Base-by-base conservation (phyloP, 2,113 vertebrate species). In the Eira barbara region DNA sequence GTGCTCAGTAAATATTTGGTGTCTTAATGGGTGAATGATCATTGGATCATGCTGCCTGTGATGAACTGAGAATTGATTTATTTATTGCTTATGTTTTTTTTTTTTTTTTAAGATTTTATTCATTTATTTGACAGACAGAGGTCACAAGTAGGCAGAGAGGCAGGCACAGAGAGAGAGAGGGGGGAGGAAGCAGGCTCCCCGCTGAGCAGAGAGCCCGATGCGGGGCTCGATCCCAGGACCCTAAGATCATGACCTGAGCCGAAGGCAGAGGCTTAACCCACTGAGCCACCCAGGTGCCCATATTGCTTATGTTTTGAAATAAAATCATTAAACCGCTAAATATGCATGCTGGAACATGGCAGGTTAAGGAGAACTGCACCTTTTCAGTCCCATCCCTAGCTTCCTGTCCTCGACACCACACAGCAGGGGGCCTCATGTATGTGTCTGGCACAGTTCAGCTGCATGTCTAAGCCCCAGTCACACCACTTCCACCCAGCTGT, bases 11-110 rank as follows among this genome's bases (percentile, higher is more conserved):
- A 95, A 39, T 69, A 73, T 79, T 36, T 61, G 47, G 31, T 39
- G 29, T 42, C 15, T 83, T 36, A 90, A 39, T 57, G 13, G 34
- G 78, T 73, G 61, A 31, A 39, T 88, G 36, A 18, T 61, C 29
- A 34, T 3, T 71, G 42, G 11, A n/a, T 55, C 65, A 61, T 89
- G 67, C 5, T 69, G 21, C 39, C 3, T 42, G 55, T 65, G 39
- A 61, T 21, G 1, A n/a, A 20, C 2, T 23, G 65, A 73, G 36
- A 55, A 59, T 65, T 65, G 14, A 29, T n/a, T 93, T 81, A 85
- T 71, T 90, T 95, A 25, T 88, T 87, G 42, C 7, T 36, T 80
- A 59, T n/a, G 12, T 27, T 96, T 95, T 86, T n/a, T n/a, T n/a
- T n/a, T n/a, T n/a, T n/a, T n/a, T n/a, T n/a, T n/a, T n/a, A n/a